Base-by-base conservation (phyloP, 2,888 invertebrate genomes). In the Heteropelma amictum region DNA sequence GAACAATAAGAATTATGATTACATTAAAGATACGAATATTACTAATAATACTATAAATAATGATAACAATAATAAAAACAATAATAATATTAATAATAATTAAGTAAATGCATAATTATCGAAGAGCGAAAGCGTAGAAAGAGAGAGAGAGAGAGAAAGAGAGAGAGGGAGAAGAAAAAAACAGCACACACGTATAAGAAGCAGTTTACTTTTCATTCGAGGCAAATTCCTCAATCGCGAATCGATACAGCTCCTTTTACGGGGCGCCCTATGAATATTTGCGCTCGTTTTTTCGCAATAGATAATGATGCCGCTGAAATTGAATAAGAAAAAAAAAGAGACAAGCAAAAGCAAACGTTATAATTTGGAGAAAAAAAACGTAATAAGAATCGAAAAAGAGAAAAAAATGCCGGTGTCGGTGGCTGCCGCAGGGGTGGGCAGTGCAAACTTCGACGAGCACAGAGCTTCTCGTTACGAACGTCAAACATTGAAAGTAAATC, bases 401-500 rank as follows among this genome's bases (percentile, higher is more conserved):
- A 67, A 42, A 33, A 40, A 45, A 19, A 53, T 7, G 26, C n/a
- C 17, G 28, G 23, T 60, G 49, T 30, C 54, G 61, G 60, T 65
- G 70, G 65, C 70, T 70, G 70, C 61, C 61, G 49, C 40, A 47
- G 64, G 12, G 26, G n/a, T 21, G 33, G 70, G 70, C 65, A 70
- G 70, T 65, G 60, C 19, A 65, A 75, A 67, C 74, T 70, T 65
- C 35, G 65, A 70, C 74, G 74, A 75, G 74, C 71, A 28, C 58
- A 60, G 58, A 74, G 70, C 67, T 70, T 75, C 74, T 75, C 74
- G 74, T 77, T 71, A 77, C 77, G 71, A 77, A 77, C 77, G 77
- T 77, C 77, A 77, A 77, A 77, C 77, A 77, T 77, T 77, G 77
- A 77, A 77, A 77, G 77, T 77, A 77, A 77, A 77, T 67, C 77